Base-by-base conservation (phyloP, 2,113 vertebrate species). In the Potamarius usumacintae region DNA sequence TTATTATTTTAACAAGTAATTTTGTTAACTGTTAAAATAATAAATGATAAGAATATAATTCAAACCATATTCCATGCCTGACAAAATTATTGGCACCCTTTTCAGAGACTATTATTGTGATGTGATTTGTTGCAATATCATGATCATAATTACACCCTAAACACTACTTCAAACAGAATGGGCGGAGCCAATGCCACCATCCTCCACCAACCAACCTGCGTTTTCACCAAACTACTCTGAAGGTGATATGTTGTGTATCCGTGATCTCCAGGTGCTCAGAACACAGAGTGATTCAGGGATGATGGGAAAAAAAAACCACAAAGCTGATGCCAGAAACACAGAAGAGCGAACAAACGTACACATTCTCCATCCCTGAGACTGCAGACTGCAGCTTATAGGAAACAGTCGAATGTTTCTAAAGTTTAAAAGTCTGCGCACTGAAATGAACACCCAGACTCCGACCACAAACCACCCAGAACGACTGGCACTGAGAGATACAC, bases 401-500 rank as follows among this genome's bases (percentile, higher is more conserved):
- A 79, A 53, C 20, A 12, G 1, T 53, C 80, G 42, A 17, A 83
- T 52, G 25, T 52, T 58, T 52, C n/a, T 74, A 53, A 82, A 60
- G 63, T 18, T 55, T 67, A 42, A 42, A 42, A 42, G 42, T 42
- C 79, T 82, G 85, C 62, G 76, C 89, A 82, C 87, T 88, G 82
- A 71, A 55, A 85, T 0, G 77, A 55, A 89, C 89, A 63, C 85
- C 89, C 82, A 83, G 89, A 89, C 42, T 55, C 48, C 7, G 25
- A 85, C 84, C 87, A 50, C 82, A 85, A 85, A 53, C 89, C 89
- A 90, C 89, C 89, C 89, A 90, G 89, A 85, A 89, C 69, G n/a
- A 34, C 85, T 87, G 87, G 87, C 83, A n/a, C 60, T 53, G 58
- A 25, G 50, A 14, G 5, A 69, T 82, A 86, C 80, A 79, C 82